Conservation (phyloP, 2,113 vertebrate genomes). For the Galemys pyrenaicus region DNA sequence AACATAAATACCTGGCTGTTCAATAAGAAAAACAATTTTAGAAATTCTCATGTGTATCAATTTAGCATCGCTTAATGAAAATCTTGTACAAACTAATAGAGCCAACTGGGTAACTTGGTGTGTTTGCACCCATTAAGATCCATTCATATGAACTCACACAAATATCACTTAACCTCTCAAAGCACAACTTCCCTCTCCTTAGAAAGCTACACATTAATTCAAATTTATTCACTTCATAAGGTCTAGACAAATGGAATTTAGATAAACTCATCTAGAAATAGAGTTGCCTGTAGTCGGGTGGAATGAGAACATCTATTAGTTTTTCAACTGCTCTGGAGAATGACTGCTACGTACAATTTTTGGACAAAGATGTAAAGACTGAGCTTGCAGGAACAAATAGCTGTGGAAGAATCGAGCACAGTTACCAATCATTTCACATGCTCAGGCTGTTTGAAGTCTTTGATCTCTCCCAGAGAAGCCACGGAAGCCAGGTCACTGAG, state of each 20-base stretch:
- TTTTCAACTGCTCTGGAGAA: conserved; percentile 45
- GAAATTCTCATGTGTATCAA: conserved; percentile 26
- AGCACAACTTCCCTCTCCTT: conserved; percentile 37
- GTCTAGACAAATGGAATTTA: conserved; percentile 62
- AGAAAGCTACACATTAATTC: conserved; percentile 68
- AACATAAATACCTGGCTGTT: conserved; percentile 48
- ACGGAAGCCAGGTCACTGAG: conserved; percentile 45
- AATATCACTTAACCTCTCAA: conserved; percentile 42
- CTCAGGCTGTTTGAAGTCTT: conserved; percentile 36
- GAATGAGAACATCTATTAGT: conserved; percentile 56
- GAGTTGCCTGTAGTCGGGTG: not conserved
- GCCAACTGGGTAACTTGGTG: not conserved
- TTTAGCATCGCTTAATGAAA: conserved; percentile 65
- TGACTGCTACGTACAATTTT: conserved; percentile 6
- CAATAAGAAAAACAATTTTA: conserved; percentile 33
- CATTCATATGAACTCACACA: conserved; percentile 53
- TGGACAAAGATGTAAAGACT: conserved; percentile 45
- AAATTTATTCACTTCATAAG: conserved; percentile 71
- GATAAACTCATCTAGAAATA: conserved; percentile 53
- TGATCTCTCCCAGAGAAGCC: conserved; percentile 53
- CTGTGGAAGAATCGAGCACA: not conserved
- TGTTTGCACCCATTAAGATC: conserved; percentile 1
- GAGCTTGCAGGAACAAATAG: conserved; percentile 27
- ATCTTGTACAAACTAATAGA: conserved; percentile 42
- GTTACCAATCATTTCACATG: not conserved